Evolutionary conservation across 1,140 invertebrate species (phyloP).

Genomic region (Teleopsis dalmanni): DNA sequence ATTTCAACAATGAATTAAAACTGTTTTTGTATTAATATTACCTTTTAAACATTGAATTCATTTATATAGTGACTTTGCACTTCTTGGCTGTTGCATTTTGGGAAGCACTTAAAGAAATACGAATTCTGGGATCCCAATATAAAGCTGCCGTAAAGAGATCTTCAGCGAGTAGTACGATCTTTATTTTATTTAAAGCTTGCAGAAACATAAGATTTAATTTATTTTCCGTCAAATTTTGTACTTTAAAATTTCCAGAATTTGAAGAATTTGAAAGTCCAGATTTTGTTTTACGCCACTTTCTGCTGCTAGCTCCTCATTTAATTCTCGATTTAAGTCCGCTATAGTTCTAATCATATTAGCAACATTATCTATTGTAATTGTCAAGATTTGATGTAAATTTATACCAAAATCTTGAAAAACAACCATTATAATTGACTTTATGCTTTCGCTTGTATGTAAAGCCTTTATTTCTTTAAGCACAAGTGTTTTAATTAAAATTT

Average conservation of each 20-base stretch:
- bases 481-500: not conserved
- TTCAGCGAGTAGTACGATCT: not conserved
- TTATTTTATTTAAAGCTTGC: not conserved
- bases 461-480: not conserved
- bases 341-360: not conserved
- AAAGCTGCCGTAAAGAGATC: not conserved
- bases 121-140: slow-evolving; percentile 2
- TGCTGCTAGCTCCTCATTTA: not conserved
- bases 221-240: not conserved
- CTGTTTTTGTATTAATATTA: no score
- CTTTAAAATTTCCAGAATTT: not conserved
- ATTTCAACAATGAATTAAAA: not conserved
- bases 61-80: not conserved
- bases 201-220: no score
- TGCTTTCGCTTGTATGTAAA: not conserved
- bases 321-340: not conserved
- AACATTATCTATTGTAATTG: slow-evolving; percentile 1
- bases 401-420: not conserved
- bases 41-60: not conserved
- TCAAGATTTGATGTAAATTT: not conserved
- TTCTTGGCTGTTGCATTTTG: not conserved
- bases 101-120: not conserved
- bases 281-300: not conserved
- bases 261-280: not conserved
- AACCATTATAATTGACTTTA: slow-evolving; percentile 1